Percentiles rank a stretch among this genome's conserved stretches.
phyloP scores from a whole-genome alignment of 2,888 invertebrate species.

The Sphaeridia pumilis region DNA sequence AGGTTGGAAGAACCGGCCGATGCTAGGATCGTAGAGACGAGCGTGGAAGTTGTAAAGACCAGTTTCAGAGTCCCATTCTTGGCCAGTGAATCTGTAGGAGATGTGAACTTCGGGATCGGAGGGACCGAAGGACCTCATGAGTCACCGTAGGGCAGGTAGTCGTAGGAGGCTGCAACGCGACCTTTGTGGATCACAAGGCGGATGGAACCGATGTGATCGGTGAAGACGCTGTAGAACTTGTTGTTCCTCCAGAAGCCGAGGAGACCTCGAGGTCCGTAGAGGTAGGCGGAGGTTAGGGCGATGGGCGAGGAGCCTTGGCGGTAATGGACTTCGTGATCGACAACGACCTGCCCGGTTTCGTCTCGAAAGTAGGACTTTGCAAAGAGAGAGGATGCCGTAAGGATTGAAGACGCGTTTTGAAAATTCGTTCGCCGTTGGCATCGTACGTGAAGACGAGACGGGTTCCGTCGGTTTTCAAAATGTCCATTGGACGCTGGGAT shows the following conservation, averaged over 20 bases:
- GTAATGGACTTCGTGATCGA: conserved; percentile 8
- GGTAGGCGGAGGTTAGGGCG: conserved; percentile 4
- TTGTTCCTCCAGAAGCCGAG: conserved; percentile 17
- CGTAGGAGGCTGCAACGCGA: conserved; percentile 33
- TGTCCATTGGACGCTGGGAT: conserved; percentile 3
- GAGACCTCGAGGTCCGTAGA: conserved; percentile 20
- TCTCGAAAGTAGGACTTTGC: conserved; percentile 15
- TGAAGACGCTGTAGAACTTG: conserved; percentile 21
- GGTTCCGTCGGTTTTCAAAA: conserved; percentile 14
- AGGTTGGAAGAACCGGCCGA: conserved; percentile 26
- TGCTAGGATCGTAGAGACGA: conserved; percentile 31
- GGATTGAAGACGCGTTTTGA: conserved; percentile 14
- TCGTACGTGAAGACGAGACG: conserved; percentile 15
- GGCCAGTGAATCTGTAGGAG: conserved; percentile 30
- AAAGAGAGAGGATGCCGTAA: neutral
- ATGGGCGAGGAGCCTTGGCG: neutral
- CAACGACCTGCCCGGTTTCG: conserved; percentile 12
- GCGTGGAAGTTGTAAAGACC: conserved; percentile 34
- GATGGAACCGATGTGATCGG: conserved; percentile 33
- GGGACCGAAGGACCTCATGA: conserved; percentile 22
- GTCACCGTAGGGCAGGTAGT: conserved; percentile 35
- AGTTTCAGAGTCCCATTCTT: conserved; percentile 20
- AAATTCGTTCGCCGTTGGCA: conserved; percentile 18
- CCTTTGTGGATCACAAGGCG: conserved; percentile 24
- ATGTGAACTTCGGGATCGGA: conserved; percentile 18